phyloP scores from a whole-genome alignment of 2,888 invertebrate species.

The Tribolium freemani region DNA sequence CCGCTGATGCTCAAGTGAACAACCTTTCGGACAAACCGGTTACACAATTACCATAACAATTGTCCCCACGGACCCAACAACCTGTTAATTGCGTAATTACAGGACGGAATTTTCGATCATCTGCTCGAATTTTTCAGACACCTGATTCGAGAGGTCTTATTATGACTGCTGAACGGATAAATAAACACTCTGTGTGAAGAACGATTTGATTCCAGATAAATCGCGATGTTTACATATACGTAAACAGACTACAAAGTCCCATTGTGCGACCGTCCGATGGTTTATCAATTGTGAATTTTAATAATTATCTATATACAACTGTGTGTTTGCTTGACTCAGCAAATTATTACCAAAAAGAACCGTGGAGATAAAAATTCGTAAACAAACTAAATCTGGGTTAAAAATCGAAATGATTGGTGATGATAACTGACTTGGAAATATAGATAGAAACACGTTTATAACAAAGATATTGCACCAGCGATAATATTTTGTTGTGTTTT shows the following conservation, averaged over 20 bases:
- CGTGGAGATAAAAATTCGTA: neutral
- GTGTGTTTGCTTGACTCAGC: neutral
- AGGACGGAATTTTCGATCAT: constrained; percentile 36
- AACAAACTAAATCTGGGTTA: neutral
- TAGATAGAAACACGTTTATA: neutral
- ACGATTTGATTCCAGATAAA: constrained; percentile 27
- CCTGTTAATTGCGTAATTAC: constrained; percentile 68
- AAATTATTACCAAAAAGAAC: neutral
- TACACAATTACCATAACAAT: constrained; percentile 68
- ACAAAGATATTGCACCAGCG: neutral
- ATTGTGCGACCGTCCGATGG: constrained; percentile 16
- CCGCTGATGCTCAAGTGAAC: constrained; percentile 60
- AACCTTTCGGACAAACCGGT: constrained; percentile 68
- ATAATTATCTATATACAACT: neutral
- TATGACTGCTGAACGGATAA: constrained; percentile 40
- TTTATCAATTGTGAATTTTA: neutral
- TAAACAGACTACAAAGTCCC: constrained; percentile 28
- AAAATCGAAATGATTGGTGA: neutral
- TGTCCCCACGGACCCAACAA: constrained; percentile 65
- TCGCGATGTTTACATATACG: constrained; percentile 15
- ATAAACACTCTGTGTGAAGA: constrained; percentile 34
- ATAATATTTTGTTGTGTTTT: neutral
- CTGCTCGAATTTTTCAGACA: constrained; percentile 33
- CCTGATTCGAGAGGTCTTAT: constrained; percentile 39
- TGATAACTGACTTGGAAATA: neutral